Base-by-base conservation (phyloP, 2,888 invertebrate species). In the Dermolepida albohirtum region DNA sequence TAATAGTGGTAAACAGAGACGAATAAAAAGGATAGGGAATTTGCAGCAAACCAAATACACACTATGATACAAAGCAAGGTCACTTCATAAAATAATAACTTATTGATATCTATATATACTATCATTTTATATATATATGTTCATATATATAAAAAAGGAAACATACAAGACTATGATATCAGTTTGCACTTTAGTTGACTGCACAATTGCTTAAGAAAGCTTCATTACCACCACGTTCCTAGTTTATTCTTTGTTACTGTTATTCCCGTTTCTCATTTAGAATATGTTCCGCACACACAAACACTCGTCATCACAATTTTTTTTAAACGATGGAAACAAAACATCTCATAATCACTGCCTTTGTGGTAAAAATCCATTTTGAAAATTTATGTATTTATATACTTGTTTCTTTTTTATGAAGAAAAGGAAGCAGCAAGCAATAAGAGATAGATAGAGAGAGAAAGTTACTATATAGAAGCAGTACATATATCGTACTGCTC, bases 61-160 rank as follows among this genome's bases (percentile, higher is more conserved):
- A 78, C 83, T 86, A 86, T 86, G 82, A 84, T 86, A 86, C 85
- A 86, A 86, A 87, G 86, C 87, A 87, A 87, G 86, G 86, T 84
- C 86, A 87, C 86, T 87, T 86, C 85, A 85, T 79, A 86, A 86
- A 86, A 66, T 69, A 74, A 86, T 86, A 87, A 87, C 85, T 86
- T 85, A 85, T 80, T 74, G 81, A 83, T 81, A 80, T 83, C 84
- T 85, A 85, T 85, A 75, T 78, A 74, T 78, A 76, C 69, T 76
- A 75, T 75, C 74, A 71, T 74, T 73, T 72, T 76, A 74, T 72
- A 72, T 73, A 77, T 74, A 71, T 75, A 65, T 73, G 64, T 72
- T 78, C 79, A 77, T 73, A 76, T 76, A 72, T 73, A 72, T 72
- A 74, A 81, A 79, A 82, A 81, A 80, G 76, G 78, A 81, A 78